Evolutionary conservation across 2,113 vertebrate species (phyloP), one percentile per base, ranked within the genome.

Genomic region (Nannobrachium achirus): DNA sequence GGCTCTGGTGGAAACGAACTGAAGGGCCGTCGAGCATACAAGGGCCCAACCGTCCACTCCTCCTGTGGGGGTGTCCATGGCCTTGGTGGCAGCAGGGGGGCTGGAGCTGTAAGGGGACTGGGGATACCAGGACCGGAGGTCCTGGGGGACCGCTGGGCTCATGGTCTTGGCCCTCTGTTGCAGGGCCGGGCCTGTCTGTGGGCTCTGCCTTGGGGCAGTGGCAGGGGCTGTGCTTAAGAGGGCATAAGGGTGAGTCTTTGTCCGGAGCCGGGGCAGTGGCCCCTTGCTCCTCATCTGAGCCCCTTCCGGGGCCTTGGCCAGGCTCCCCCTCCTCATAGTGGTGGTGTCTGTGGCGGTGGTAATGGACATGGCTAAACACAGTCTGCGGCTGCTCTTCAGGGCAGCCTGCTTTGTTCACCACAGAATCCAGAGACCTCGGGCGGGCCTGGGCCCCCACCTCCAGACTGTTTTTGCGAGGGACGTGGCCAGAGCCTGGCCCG

Each of bases 301-400:
- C 88, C 72, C 87, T 82, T 70, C 76, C 85, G 1, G 61, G 86
- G 58, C 82, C 88, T 84, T 90, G 88, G 72, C 81, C 65, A 63
- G 82, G 89, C 72, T 92, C 92, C 11, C 91, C 93, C 33, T 87
- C 93, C 66, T 94, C 92, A 19, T 97, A 97, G 91, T 98, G 95
- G 85, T 97, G 96, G 89, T 99, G 96, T 82, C 95, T 92, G 87
- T 99, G 98, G 45, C 95, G 94, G 89, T 99, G 96, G 88, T 94
- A 98, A 89, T 98, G 95, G 70, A 97, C 59, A 0, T 99, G 96
- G 89, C 92, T 96, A 80, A 96, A 94, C 69, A 96, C 90, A 71
- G 92, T 87, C 74, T 90, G 90, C 11, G 86, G 89, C 71, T 88
- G 94, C 16, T 93, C 86, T 70, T 95, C 94, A 7, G 89, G 85